A percentile compares a stretch with the other conserved stretches of the same genome.
phyloP scores from a whole-genome alignment of 2,113 vertebrate genomes.

The Grantiella picta region DNA sequence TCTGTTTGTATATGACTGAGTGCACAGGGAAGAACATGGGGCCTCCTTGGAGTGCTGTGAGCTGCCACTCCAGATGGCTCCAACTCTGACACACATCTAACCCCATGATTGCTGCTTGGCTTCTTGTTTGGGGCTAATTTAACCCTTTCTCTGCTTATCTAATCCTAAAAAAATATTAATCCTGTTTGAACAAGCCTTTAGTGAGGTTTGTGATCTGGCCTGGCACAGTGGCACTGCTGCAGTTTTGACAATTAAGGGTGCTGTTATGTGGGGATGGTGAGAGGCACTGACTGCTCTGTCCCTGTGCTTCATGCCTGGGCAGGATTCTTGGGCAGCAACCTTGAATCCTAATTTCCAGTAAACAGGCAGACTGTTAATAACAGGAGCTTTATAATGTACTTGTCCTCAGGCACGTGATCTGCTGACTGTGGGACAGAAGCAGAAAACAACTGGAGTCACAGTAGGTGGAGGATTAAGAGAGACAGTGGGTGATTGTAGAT shows the following conservation, averaged over 20 bases:
- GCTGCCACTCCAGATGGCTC: not conserved
- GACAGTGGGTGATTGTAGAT: not conserved
- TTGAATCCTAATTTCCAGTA: not conserved
- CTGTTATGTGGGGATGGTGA: accelerated
- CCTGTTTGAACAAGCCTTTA: not conserved
- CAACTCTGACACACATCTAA: not conserved
- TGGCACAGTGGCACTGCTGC: not conserved
- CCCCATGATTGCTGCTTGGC: not conserved
- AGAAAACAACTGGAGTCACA: not conserved
- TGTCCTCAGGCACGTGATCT: not conserved
- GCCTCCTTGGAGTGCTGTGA: not conserved
- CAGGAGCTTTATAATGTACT: not conserved
- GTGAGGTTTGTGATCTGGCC: not conserved
- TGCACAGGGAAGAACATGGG: not conserved
- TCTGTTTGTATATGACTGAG: not conserved
- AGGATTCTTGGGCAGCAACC: not conserved
- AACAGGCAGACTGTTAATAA: not conserved
- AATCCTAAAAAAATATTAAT: not conserved
- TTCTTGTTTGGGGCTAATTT: not conserved
- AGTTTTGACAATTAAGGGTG: accelerated
- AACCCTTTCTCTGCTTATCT: not conserved
- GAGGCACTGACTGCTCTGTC: not conserved
- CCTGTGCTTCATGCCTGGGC: not conserved
- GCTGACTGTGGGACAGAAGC: not conserved
- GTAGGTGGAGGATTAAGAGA: not conserved